Evolutionary conservation across 2,113 vertebrate species (phyloP), one percentile per base, ranked within the genome.

Genomic region (Perca schrenkii): DNA sequence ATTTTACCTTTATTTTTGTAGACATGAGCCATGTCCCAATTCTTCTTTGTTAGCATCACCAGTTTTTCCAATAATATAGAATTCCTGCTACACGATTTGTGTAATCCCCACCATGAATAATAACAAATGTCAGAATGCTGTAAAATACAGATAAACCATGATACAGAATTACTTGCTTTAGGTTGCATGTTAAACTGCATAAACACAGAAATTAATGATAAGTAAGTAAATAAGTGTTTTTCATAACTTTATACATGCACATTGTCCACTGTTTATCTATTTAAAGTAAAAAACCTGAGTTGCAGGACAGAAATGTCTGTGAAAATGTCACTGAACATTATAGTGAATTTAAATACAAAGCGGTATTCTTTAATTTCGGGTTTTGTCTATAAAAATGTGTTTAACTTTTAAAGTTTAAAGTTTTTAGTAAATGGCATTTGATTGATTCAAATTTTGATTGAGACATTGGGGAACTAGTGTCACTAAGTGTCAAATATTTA

Each of bases 1-100:
- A 74, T 46, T 74, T 17, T n/a, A 61, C 25, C 22, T 22, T 36
- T 6, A 57, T 56, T 25, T 80, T 52, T 60, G 43, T 17, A 40
- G 15, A 65, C 19, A 21, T 17, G 3, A n/a, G 31, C 17, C 2
- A 0, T 57, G 67, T 79, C 50, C 17, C 2, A 1, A 50, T 60
- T 60, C 10, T 60, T 60, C 10, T 47, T 46, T 34, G 16, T 47
- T 19, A 10, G 58, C 63, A 17, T 21, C 63, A 22, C 14, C 53
- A 34, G 40, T 65, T 64, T 64, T 56, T 57, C 14, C 14, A 64
- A 17, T 56, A 21, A 57, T 79, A n/a, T 16, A 36, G 25, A 36
- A 50, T 54, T 40, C 11, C 21, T 28, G 11, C 49, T 28, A 16
- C 40, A 47, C 66, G 58, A 57, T 73, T 58, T 50, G 4, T 36